These are phyloP conservation scores for Lepidotrigona ventralis DNA, from an alignment of 1,140 invertebrate genomes.

Conservation along the genomic window DNA sequence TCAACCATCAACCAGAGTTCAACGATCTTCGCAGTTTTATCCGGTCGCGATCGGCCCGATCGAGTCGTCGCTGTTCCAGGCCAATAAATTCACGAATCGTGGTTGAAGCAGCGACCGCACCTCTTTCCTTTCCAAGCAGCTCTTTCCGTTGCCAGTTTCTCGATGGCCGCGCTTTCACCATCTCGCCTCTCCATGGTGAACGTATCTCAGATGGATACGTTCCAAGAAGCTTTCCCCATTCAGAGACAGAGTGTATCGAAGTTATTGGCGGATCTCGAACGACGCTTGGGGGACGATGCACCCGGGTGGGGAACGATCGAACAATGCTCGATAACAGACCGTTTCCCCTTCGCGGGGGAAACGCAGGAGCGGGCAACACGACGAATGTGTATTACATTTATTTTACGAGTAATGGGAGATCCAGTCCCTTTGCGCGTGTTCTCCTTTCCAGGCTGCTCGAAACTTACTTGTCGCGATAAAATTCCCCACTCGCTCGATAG, in stretches of 20 bases:
- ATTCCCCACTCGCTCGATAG: neutral
- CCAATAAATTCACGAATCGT: conserved; percentile 22
- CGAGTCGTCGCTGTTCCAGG: neutral
- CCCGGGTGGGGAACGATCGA: conserved; percentile 9
- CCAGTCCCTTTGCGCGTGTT: conserved; percentile 1
- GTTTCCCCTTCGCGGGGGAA: neutral
- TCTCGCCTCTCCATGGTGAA: conserved; percentile 3
- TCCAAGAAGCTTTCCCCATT: conserved; percentile 36
- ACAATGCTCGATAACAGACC: conserved; percentile 21
- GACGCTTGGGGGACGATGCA: too few species aligned
- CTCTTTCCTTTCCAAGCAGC: neutral
- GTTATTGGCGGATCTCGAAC: conserved; percentile 19
- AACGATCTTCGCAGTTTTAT: neutral
- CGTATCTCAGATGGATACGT: conserved; percentile 37
- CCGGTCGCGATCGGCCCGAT: neutral
- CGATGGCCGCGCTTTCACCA: conserved; percentile 7
- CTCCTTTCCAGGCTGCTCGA: neutral
- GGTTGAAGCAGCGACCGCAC: neutral
- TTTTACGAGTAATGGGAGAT: conserved; percentile 37
- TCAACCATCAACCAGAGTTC: neutral
- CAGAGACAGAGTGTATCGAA: conserved; percentile 25
- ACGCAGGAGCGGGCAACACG: conserved; percentile 18
- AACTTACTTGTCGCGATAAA: conserved; percentile 6
- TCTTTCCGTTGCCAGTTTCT: conserved; percentile 1
- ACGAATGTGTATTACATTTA: conserved; percentile 37